Evolutionary conservation across 1,140 invertebrate species (phyloP).

Genomic region (Drosophila trapezifrons): DNA sequence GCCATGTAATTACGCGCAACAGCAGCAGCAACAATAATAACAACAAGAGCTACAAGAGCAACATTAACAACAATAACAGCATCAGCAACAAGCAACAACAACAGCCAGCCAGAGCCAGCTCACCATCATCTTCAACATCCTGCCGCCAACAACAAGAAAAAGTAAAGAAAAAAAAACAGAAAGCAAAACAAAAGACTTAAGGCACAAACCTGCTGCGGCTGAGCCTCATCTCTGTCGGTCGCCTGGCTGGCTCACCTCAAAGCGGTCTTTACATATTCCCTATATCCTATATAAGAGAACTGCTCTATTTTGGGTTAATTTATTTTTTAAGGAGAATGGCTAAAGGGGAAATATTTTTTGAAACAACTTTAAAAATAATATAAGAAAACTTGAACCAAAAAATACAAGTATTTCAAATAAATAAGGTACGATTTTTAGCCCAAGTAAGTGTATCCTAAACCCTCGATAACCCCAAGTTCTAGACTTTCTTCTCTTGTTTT

Average conservation of each 20-base stretch:
- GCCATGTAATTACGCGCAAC: constrained; percentile 81
- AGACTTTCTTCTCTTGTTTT: background rate
- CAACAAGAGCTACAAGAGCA: constrained; percentile 23
- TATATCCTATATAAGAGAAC: background rate
- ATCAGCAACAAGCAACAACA: constrained; percentile 45
- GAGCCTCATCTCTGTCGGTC: constrained; percentile 16
- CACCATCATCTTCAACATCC: constrained; percentile 58
- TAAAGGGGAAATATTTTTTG: background rate
- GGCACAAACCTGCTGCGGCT: constrained; percentile 64
- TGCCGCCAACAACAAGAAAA: constrained; percentile 31
- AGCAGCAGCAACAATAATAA: constrained; percentile 30
- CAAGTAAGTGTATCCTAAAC: too few species aligned
- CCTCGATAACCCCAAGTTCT: background rate
- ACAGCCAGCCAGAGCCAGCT: constrained; percentile 12
- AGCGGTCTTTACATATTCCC: background rate
- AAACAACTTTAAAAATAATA: background rate
- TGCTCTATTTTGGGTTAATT: background rate
- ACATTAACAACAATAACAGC: constrained; percentile 41
- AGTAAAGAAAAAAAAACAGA: constrained; percentile 2
- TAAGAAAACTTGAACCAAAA: background rate
- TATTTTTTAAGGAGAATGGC: background rate
- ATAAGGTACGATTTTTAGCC: background rate
- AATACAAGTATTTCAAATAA: too few species aligned
- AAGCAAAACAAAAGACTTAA: constrained; percentile 75
- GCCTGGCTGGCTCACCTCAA: too few species aligned